These are phyloP conservation scores for Rhabdomys pumilio DNA, from an alignment of 2,797 vertebrate genomes.

Conservation along the genomic window DNA sequence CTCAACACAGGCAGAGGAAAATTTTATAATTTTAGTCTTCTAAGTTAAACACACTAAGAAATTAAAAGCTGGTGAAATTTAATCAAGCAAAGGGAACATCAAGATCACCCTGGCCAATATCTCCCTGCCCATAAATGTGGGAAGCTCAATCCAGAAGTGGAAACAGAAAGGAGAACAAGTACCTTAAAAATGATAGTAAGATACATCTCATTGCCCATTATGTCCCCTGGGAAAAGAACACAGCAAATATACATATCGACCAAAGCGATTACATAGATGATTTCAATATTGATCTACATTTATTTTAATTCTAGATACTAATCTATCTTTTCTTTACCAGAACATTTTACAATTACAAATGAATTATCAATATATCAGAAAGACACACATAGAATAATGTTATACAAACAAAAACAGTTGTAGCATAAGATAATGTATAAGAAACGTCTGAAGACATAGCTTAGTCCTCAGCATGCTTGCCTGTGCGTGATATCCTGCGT, in stretches of 20 bases:
- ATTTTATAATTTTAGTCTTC: background rate
- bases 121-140: background rate
- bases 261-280: conserved; percentile 13
- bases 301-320: conserved; percentile 60
- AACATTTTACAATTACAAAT: conserved; percentile 40
- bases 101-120: background rate
- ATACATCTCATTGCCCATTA: background rate
- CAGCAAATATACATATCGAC: background rate
- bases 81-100: background rate
- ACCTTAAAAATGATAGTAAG: background rate
- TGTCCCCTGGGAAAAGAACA: background rate
- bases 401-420: conserved; percentile 7
- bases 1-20: background rate
- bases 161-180: background rate
- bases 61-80: background rate
- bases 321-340: conserved; percentile 29
- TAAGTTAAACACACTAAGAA: conserved; percentile 27
- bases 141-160: conserved; percentile 2
- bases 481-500: too few relatives aligned
- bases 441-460: background rate
- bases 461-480: background rate
- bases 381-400: background rate
- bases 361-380: conserved; percentile 24
- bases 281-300: conserved; percentile 44
- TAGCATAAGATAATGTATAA: background rate